Evolutionary conservation across 2,888 invertebrate species (phyloP).

Genomic region (Helicoverpa assulta): DNA sequence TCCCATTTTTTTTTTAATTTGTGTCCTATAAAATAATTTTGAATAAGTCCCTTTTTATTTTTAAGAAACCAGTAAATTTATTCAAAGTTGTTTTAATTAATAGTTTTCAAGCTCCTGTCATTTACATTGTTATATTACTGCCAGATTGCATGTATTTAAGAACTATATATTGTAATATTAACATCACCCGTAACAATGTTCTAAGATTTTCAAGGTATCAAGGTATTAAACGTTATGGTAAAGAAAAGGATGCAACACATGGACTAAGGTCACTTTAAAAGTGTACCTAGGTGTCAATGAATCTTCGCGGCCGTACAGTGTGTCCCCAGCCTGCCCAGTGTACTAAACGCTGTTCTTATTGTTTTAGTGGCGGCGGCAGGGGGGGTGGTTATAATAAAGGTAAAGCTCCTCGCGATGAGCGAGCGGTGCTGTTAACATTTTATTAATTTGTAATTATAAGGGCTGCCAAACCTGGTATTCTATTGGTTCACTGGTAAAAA

Average conservation of each 20-base stretch:
- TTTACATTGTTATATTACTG: conserved; percentile 46
- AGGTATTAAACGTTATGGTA: conserved; percentile 88
- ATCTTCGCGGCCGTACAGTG: conserved; percentile 90
- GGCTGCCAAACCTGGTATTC: conserved; percentile 87
- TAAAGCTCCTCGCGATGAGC: conserved; percentile 95
- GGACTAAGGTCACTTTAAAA: conserved; percentile 86
- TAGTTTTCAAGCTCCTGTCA: conserved; percentile 36
- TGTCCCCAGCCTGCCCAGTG: conserved; percentile 91
- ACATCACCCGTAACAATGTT: conserved; percentile 80
- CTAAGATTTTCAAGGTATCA: conserved; percentile 88
- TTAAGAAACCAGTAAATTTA: conserved; percentile 9
- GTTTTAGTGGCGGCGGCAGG: conserved; percentile 98
- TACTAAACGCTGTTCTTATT: conserved; percentile 95
- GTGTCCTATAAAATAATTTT: conserved; percentile 44
- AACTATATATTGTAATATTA: conserved; percentile 73
- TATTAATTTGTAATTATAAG: conserved; percentile 86
- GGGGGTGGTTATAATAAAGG: conserved; percentile 99
- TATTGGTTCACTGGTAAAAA: conserved; percentile 65
- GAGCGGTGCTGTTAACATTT: conserved; percentile 94
- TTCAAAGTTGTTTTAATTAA: conserved; percentile 44
- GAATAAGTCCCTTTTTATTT: conserved; percentile 21
- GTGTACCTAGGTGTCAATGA: conserved; percentile 87
- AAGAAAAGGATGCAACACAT: conserved; percentile 90
- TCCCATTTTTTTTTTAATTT: conserved; percentile 31
- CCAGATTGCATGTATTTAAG: conserved; percentile 72